Percentiles rank a stretch among this genome's conserved stretches.
These are phyloP conservation scores for Telenomus remus DNA, from an alignment of 1,140 invertebrate genomes.

Conservation along the genomic window DNA sequence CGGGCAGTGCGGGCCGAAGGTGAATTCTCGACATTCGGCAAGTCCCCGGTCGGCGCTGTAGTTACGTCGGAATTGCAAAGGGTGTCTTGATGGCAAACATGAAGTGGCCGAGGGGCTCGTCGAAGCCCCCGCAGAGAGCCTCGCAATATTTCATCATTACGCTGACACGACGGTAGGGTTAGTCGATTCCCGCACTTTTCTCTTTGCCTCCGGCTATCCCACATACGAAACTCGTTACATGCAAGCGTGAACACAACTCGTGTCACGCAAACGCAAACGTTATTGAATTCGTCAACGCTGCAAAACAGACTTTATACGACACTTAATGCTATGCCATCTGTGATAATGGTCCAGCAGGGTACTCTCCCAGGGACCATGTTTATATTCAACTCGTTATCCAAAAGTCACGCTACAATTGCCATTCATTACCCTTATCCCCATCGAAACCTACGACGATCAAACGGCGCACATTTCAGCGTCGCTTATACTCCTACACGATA, in stretches of 20 bases:
- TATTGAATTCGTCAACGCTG: constrained; percentile 71
- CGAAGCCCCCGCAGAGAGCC: constrained; percentile 61
- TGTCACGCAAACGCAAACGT: constrained; percentile 60
- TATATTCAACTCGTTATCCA: neutral
- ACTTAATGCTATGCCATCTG: constrained; percentile 70
- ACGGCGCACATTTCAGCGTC: no score
- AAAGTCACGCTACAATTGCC: no score
- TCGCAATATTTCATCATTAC: constrained; percentile 77
- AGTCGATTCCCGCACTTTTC: constrained; percentile 49
- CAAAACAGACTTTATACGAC: constrained; percentile 70
- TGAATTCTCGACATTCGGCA: constrained; percentile 51
- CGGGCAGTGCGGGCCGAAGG: constrained; percentile 46
- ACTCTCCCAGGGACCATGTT: neutral
- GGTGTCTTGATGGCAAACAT: constrained; percentile 64
- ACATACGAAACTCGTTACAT: constrained; percentile 71
- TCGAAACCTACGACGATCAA: no score
- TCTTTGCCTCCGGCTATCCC: constrained; percentile 32
- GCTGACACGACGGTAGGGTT: constrained; percentile 71
- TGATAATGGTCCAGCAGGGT: constrained; percentile 45
- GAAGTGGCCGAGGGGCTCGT: constrained; percentile 60
- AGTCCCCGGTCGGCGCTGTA: constrained; percentile 57
- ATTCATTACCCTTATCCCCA: no score
- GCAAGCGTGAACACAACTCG: constrained; percentile 61
- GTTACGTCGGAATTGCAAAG: constrained; percentile 71
- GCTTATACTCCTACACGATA: no score